Evolutionary conservation across 2,113 vertebrate genomes (phyloP).

Genomic region (Lepus timidus): DNA sequence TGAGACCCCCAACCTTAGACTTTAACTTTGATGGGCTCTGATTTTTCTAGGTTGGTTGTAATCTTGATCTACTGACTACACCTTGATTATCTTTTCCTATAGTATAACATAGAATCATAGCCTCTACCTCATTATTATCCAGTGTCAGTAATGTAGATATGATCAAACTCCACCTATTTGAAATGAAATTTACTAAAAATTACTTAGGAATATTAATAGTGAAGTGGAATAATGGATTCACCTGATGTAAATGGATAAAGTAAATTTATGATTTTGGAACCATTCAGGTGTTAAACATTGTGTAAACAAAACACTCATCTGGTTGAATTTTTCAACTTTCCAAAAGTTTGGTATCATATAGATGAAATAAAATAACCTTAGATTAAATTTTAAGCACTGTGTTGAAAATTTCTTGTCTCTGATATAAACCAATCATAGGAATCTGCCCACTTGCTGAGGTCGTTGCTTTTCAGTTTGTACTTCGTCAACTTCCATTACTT

Average conservation of each 20-base stretch:
- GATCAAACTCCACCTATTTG: neutral
- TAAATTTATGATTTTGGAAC: conserved; percentile 20
- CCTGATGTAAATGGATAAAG: neutral
- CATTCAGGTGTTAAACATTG: neutral
- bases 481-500: conserved; percentile 47
- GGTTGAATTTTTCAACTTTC: conserved; percentile 39
- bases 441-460: neutral
- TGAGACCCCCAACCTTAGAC: neutral
- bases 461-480: conserved; percentile 36
- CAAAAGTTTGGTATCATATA: neutral
- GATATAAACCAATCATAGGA: neutral
- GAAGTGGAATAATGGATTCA: neutral
- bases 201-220: neutral
- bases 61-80: neutral
- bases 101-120: neutral
- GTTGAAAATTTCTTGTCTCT: neutral
- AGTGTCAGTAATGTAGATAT: conserved; percentile 7
- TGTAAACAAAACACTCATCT: conserved; percentile 9
- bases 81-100: neutral
- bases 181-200: conserved; percentile 35
- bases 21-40: neutral
- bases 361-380: neutral
- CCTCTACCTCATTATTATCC: neutral
- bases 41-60: conserved; percentile 11
- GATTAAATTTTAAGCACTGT: neutral